Base-by-base conservation (phyloP, 2,888 invertebrate species). In the Cryptosula pallasiana region DNA sequence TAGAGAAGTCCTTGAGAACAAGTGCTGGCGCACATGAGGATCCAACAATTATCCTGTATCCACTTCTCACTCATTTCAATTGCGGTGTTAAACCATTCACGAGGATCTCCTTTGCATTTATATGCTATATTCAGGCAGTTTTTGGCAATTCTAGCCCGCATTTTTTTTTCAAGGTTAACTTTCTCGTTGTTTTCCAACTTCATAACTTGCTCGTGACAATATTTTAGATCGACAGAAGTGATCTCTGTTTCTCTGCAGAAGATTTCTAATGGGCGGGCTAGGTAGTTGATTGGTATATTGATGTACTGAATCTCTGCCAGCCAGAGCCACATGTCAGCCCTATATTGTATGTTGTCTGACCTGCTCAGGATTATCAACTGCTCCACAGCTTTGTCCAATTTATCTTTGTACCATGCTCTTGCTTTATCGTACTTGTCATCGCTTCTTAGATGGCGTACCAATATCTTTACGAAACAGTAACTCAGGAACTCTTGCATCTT, bases 241-340 rank as follows among this genome's bases (percentile, higher is more conserved):
- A 32, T 27, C 20, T 45, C 45, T 5, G 45, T 45, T 34, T 63
- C 63, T 63, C 63, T 25, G 9, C n/a, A 5, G n/a, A 63, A 63
- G 16, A n/a, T n/a, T 9, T 25, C 63, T 13, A 63, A 13, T 2
- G 29, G 25, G 3, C 32, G 16, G 9, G 25, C 13, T 27, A 32
- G 27, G 13, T 25, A 13, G 32, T 63, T 5, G 20, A 5, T 13
- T 32, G 63, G 63, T 13, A 63, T 63, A 13, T 32, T 32, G 32
- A 32, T 27, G 20, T 29, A 13, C 13, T 34, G 63, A 13, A 63
- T 9, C n/a, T 63, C 63, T 27, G 34, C 63, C 27, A 63, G 63
- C 63, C 63, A 63, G n/a, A 63, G 63, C 63, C 63, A 63, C 29
- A 32, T 32, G 63, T 63, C 25, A 32, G 25, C 32, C 9, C 9